These are phyloP conservation scores for Cheilosia pagana DNA, from an alignment of 2,888 invertebrate species.

Conservation along the genomic window DNA sequence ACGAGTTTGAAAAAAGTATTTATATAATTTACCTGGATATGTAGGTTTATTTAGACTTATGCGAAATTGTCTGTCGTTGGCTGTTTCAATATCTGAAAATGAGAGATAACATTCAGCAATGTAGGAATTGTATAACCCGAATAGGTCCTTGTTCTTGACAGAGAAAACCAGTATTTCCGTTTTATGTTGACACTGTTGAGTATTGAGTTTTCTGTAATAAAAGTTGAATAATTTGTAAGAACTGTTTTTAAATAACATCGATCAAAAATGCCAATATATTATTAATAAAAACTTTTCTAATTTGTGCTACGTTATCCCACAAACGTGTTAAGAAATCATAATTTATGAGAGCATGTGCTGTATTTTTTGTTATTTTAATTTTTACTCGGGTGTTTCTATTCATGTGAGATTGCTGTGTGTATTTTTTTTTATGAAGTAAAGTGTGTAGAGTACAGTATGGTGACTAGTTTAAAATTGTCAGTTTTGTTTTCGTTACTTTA, in stretches of 20 bases:
- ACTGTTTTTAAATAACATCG: neutral
- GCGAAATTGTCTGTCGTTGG: conserved; percentile 6
- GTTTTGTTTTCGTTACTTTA: too few species aligned
- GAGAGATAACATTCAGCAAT: conserved; percentile 33
- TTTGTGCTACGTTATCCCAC: too few species aligned
- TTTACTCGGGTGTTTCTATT: too few species aligned
- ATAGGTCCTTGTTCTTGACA: conserved; percentile 17
- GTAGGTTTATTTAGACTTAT: conserved; percentile 11
- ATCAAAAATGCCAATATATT: too few species aligned
- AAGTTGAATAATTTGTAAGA: neutral
- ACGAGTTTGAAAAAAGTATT: neutral
- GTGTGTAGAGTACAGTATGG: too few species aligned
- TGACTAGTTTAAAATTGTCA: too few species aligned
- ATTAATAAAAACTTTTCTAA: neutral
- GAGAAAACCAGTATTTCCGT: neutral
- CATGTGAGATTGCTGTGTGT: too few species aligned
- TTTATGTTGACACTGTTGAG: neutral
- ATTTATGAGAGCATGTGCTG: too few species aligned
- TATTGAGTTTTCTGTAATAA: conserved; percentile 6
- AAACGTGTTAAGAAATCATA: too few species aligned
- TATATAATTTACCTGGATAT: conserved; percentile 18
- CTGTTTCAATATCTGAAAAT: conserved; percentile 20
- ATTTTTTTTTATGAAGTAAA: too few species aligned
- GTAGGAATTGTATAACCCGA: conserved; percentile 13
- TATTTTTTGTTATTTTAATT: too few species aligned